Evolutionary conservation across 1,140 invertebrate genomes (phyloP).

Genomic region (Magallana ariakensis): DNA sequence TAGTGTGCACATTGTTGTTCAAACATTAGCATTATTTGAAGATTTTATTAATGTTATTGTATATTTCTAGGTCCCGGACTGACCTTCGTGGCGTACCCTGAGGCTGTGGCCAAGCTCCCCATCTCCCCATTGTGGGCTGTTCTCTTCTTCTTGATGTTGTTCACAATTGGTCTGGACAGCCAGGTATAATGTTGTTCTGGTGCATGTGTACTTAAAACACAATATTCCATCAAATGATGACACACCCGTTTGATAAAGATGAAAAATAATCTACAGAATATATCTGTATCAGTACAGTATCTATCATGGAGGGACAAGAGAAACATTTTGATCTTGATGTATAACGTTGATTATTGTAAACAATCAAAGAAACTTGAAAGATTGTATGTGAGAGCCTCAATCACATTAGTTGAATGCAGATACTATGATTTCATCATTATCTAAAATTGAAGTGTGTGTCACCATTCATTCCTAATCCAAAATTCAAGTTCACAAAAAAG

Average conservation of each 20-base stretch:
- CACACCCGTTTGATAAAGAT: not conserved
- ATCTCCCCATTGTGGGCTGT: conserved; percentile 97
- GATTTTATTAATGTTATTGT: not conserved
- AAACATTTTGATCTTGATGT: no score
- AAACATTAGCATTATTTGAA: no score
- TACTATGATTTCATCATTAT: not conserved
- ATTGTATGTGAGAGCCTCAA: no score
- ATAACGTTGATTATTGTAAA: no score
- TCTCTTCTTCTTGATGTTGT: conserved; percentile 98
- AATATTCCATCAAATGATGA: not conserved
- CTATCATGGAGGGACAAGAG: not conserved
- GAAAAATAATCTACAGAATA: not conserved
- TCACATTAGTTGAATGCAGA: not conserved
- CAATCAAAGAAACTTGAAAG: no score
- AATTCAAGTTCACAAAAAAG: not conserved
- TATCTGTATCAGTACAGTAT: no score
- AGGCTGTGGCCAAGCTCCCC: conserved; percentile 95
- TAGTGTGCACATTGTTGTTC: no score
- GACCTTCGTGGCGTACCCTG: conserved; percentile 98
- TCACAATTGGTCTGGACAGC: conserved; percentile 94
- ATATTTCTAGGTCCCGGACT: conserved; percentile 89
- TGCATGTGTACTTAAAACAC: not conserved
- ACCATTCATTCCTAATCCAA: not conserved
- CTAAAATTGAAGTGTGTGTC: not conserved
- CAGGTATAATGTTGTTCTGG: conserved; percentile 83